Percentiles rank a stretch among this genome's conserved stretches.
Conservation (phyloP, 2,797 vertebrate species). For the Centropyge bicolor region DNA sequence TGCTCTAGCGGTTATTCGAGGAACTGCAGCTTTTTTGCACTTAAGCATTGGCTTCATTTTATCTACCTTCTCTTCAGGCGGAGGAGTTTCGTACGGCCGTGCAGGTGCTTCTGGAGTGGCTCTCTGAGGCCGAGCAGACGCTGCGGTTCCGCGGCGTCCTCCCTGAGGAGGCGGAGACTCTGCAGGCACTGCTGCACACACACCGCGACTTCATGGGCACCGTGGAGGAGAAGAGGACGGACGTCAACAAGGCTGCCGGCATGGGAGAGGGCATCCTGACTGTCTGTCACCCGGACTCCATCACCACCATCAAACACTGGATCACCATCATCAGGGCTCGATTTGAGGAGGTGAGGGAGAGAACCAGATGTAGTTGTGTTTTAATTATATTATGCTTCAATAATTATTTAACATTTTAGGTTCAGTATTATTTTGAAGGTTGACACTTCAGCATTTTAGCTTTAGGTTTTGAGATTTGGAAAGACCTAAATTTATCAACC, state of each 20-base stretch:
- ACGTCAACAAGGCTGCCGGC: slow-evolving; percentile 91
- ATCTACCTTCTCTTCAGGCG: slow-evolving; percentile 85
- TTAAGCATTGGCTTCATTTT: too few relatives aligned
- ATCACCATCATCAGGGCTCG: slow-evolving; percentile 98
- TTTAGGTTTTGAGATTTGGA: background rate
- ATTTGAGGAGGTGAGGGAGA: slow-evolving; percentile 92
- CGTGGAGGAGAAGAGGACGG: slow-evolving; percentile 93
- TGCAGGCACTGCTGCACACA: slow-evolving; percentile 91
- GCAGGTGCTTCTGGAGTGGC: slow-evolving; percentile 96
- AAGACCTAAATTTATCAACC: background rate
- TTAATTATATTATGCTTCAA: background rate
- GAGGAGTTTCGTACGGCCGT: slow-evolving; percentile 96
- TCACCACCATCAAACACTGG: slow-evolving; percentile 99
- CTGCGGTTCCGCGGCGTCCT: slow-evolving; percentile 97
- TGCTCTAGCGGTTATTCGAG: too few relatives aligned
- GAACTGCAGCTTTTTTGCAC: too few relatives aligned
- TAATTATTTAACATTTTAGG: background rate
- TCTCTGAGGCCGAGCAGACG: slow-evolving; percentile 97
- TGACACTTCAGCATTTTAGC: background rate
- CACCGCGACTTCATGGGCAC: slow-evolving; percentile 98
- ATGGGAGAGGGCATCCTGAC: slow-evolving; percentile 96
- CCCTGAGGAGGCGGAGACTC: slow-evolving; percentile 93
- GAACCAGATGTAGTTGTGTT: background rate
- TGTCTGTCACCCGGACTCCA: slow-evolving; percentile 94
- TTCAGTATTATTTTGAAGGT: background rate